These are phyloP conservation scores for Drosophila aldrichi DNA, from an alignment of 2,888 invertebrate genomes.

Conservation along the genomic window DNA sequence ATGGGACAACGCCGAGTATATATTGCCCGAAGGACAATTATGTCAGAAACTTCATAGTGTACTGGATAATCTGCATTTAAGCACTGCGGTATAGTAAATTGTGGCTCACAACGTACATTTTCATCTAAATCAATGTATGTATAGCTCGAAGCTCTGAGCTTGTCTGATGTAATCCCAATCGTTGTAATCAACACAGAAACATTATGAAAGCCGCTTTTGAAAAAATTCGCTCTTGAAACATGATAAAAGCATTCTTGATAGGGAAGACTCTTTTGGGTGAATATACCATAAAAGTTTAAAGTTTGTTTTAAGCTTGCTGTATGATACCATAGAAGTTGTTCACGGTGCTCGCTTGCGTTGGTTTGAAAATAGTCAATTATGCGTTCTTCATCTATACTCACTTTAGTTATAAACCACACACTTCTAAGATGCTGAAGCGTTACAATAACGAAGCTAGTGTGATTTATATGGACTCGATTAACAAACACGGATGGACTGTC, in stretches of 20 bases:
- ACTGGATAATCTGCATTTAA: neutral
- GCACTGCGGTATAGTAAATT: neutral
- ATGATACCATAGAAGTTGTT: neutral
- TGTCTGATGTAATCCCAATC: neutral
- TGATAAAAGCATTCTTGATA: neutral
- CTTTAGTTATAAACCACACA: no score
- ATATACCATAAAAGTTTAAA: neutral
- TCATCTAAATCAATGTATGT: conserved; percentile 1
- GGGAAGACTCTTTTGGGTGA: neutral
- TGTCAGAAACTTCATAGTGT: neutral
- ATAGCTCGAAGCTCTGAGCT: neutral
- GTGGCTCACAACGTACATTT: neutral
- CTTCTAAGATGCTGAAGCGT: no score
- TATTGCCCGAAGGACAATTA: neutral
- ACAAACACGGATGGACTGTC: no score
- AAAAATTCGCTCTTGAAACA: neutral
- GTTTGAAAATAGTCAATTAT: neutral
- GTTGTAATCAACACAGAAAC: neutral
- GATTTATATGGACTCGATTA: no score
- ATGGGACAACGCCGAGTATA: conserved; percentile 44
- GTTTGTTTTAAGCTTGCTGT: conserved; percentile 1
- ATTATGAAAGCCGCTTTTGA: neutral
- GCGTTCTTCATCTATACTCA: no score
- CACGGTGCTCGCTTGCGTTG: neutral
- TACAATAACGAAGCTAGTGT: no score